Conservation (phyloP, 2,797 vertebrate species). For the Morelia viridis region DNA sequence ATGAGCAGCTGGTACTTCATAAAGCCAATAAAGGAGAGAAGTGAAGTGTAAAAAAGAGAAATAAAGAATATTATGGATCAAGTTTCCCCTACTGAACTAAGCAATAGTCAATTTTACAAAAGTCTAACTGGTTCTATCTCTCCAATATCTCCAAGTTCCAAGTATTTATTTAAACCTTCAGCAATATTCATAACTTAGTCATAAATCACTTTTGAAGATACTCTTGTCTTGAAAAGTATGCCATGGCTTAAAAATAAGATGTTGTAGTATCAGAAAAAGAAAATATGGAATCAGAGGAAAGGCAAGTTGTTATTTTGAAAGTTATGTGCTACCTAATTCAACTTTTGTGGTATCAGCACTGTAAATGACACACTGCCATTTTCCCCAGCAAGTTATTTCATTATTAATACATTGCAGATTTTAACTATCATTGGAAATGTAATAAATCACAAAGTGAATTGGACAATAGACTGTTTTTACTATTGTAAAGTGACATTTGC, state of each 20-base stretch:
- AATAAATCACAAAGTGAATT: neutral
- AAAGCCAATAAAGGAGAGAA: neutral
- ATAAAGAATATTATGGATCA: neutral
- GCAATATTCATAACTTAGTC: conserved; percentile 40
- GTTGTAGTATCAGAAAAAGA: conserved; percentile 26
- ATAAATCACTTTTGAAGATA: conserved; percentile 49
- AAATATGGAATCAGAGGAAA: conserved; percentile 47
- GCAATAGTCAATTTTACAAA: neutral
- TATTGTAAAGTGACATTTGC: neutral
- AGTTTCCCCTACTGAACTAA: neutral
- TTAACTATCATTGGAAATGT: conserved; percentile 25
- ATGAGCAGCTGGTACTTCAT: conserved; percentile 2
- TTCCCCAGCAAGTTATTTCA: conserved; percentile 42
- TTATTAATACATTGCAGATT: neutral
- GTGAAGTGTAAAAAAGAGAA: neutral
- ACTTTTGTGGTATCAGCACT: conserved; percentile 43
- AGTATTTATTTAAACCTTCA: conserved; percentile 35
- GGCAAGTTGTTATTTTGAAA: conserved; percentile 62
- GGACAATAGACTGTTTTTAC: neutral
- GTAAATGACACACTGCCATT: conserved; percentile 52
- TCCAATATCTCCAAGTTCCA: neutral
- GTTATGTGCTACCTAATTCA: conserved; percentile 44
- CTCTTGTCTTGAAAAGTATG: conserved; percentile 55
- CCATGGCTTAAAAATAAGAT: conserved; percentile 66
- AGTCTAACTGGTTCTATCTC: neutral